Evolutionary conservation across 2,888 invertebrate genomes (phyloP), one percentile per base, ranked within the genome.

Genomic region (Aspidiotus rigidus): DNA sequence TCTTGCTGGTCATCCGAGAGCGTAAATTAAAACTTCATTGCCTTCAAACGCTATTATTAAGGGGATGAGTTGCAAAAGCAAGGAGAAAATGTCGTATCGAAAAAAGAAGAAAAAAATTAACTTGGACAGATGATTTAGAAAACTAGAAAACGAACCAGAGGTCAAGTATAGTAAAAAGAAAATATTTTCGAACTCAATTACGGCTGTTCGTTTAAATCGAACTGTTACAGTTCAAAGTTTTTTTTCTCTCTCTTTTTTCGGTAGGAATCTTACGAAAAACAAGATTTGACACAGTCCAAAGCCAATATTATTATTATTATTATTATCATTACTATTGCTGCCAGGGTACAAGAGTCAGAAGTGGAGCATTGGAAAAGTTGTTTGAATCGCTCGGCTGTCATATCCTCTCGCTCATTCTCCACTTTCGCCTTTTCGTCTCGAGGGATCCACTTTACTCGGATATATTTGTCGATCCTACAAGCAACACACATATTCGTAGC

Each of bases 281-380:
- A 67, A 67, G 67, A 67, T 67, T 67, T 67, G 67, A 67, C 67
- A 67, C 60, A 60, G 67, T 67, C 67, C 59, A 67, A 59, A 67
- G 60, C 67, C 67, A 67, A 67, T 67, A 67, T 67, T 67, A 67
- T 67, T 66, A 66, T 66, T 66, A 66, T 66, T 66, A 49, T 49
- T 57, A 44, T 53, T 53, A 53, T 53, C 15, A 53, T 53, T 53
- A 53, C 15, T 53, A 53, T 53, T 5, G 15, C 15, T 53, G 5
- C 15, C 17, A 55, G 28, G 15, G n/a, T 17, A 53, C 53, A 17
- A 17, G 39, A 16, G 66, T 49, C n/a, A 60, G 41, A 28, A 53
- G 57, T 7, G 57, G 44, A 67, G 67, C 44, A 62, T 42, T 62
- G 42, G 40, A 62, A 28, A 60, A 60, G 60, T 60, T 67, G 67